phyloP scores from a whole-genome alignment of 2,113 vertebrate species.

The Hydropotes inermis region DNA sequence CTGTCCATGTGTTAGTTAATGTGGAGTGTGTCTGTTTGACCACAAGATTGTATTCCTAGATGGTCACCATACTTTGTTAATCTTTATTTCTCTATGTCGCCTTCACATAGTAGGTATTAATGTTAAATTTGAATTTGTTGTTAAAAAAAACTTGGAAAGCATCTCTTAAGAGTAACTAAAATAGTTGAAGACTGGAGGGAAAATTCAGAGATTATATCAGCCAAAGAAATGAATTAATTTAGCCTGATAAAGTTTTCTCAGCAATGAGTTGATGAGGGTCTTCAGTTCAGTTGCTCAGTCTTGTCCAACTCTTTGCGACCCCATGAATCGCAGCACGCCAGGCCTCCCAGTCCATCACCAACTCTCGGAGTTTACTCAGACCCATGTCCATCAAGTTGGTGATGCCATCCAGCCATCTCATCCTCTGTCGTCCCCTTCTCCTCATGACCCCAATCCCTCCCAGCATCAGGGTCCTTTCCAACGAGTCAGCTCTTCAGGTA shows the following conservation, averaged over 20 bases:
- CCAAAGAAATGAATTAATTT: background rate
- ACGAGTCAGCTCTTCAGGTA: no score
- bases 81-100: background rate
- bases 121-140: constrained; percentile 10
- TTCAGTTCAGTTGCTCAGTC: background rate
- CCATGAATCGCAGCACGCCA: no score
- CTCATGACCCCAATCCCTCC: no score
- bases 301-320: no score
- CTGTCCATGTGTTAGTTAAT: background rate
- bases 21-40: background rate
- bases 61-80: background rate
- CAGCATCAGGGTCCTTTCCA: no score
- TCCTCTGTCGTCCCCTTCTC: no score
- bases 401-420: no score
- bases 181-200: background rate
- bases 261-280: background rate
- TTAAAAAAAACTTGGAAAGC: constrained; percentile 20
- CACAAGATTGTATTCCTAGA: background rate
- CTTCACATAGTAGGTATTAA: background rate
- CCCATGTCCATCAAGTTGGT: no score
- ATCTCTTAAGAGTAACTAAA: background rate
- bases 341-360: no score
- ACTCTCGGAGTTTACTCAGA: no score
- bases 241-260: background rate
- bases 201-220: background rate